Percentiles rank a stretch among this genome's conserved stretches.
Evolutionary conservation across 1,140 invertebrate species (phyloP).

Genomic region (Tribolium madens): DNA sequence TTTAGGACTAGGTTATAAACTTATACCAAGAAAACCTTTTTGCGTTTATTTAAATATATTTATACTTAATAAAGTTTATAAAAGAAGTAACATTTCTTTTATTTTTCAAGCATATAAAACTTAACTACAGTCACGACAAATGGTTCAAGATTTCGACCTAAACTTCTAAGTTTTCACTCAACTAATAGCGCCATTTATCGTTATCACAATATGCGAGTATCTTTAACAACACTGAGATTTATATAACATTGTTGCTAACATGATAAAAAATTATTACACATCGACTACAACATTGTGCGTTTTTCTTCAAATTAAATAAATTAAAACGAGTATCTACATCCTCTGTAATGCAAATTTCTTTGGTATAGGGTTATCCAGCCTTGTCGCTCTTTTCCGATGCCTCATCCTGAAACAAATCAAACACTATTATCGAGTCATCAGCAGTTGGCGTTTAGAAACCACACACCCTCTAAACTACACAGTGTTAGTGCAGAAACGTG

Average conservation of each 20-base stretch:
- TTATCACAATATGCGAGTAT: constrained; percentile 63
- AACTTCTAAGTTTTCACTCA: neutral
- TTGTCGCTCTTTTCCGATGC: neutral
- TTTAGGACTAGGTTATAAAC: no score
- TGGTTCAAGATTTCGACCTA: constrained; percentile 49
- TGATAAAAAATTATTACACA: constrained; percentile 21
- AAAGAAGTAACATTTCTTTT: constrained; percentile 45
- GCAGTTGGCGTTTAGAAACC: neutral
- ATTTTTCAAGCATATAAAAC: constrained; percentile 50
- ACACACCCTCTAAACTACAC: constrained; percentile 27
- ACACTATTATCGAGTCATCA: neutral
- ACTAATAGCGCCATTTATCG: constrained; percentile 51
- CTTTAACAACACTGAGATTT: constrained; percentile 51
- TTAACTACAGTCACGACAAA: constrained; percentile 57
- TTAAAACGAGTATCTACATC: constrained; percentile 56
- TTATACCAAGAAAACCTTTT: constrained; percentile 3
- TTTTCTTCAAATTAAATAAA: constrained; percentile 47
- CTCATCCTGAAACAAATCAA: constrained; percentile 8
- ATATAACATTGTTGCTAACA: constrained; percentile 32
- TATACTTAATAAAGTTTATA: constrained; percentile 46
- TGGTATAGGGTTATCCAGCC: constrained; percentile 51
- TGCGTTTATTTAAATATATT: constrained; percentile 37
- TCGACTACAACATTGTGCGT: constrained; percentile 47
- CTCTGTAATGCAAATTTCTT: constrained; percentile 50
- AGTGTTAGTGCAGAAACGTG: constrained; percentile 20